Base-by-base conservation (phyloP, 2,113 vertebrate genomes). In the Toxostoma redivivum region DNA sequence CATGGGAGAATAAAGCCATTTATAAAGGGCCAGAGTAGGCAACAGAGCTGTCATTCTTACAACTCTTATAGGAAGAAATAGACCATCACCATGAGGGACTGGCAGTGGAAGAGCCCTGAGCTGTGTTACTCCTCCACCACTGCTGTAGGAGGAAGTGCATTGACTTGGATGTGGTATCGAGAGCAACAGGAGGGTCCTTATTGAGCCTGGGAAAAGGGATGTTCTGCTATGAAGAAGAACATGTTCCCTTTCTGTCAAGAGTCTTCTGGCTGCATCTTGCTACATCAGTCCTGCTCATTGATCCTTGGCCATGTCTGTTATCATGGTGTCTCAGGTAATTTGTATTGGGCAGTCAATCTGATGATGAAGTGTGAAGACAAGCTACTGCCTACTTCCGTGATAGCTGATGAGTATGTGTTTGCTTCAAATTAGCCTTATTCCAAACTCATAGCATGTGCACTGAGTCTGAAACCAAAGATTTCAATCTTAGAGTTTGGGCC, bases 61-160 rank as follows among this genome's bases (percentile, higher is more conserved):
- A 83, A 7, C 10, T 47, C 22, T 31, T 78, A 11, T 6, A n/a
- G 47, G 47, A 86, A 71, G 54, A 88, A 90, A 48, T 27, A 21
- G 37, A 12, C 12, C 6, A 14, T 61, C 15, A 27, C 45, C 37
- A 7, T 28, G 35, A 88, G 12, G 9, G n/a, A 44, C 7, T 67
- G 67, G 11, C 24, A 81, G 12, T 13, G 54, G 67, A 77, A 73
- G 30, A 71, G 11, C n/a, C 38, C 22, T 28, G 30, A 70, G 30
- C 21, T 60, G 13, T 44, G n/a, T 44, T 62, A 14, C 7, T 42
- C 12, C 15, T 35, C 4, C 19, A 45, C 4, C 0, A 2, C 6
- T 77, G 11, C 22, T 66, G 42, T 22, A 64, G 33, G 7, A 73
- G 31, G 16, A 44, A 51, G 8, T 37, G 13, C 33, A 9, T 5